Evolutionary conservation across 2,888 invertebrate species (phyloP).

Genomic region (Polia nebulosa): DNA sequence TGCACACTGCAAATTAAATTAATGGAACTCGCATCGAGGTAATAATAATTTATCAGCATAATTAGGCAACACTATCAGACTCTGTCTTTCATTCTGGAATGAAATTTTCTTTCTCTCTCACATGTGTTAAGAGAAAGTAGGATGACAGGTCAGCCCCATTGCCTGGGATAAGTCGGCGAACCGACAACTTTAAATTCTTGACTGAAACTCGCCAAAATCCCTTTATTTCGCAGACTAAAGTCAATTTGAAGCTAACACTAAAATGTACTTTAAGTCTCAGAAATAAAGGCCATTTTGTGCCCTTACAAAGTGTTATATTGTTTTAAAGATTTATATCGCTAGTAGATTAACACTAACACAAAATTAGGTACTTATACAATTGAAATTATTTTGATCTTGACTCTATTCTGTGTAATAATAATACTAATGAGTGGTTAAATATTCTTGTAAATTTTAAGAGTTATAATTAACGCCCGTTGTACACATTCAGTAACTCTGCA

Average conservation of each 20-base stretch:
- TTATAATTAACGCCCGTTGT: conserved; percentile 84
- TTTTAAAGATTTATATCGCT: conserved; percentile 60
- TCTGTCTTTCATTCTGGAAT: conserved; percentile 32
- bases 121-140: conserved; percentile 47
- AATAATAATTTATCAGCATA: conserved; percentile 24
- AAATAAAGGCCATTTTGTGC: conserved; percentile 61
- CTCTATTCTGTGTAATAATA: conserved; percentile 66
- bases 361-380: conserved; percentile 66
- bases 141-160: conserved; percentile 40
- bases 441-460: conserved; percentile 80
- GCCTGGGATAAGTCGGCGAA: conserved; percentile 31
- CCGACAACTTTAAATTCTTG: conserved; percentile 52
- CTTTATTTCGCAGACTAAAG: conserved; percentile 52
- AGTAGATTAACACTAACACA: conserved; percentile 61
- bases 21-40: conserved; percentile 23
- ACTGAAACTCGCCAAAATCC: conserved; percentile 56
- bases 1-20: conserved; percentile 17
- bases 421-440: conserved; percentile 69
- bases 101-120: conserved; percentile 33
- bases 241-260: conserved; percentile 38
- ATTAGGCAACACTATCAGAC: conserved; percentile 31
- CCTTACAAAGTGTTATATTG: conserved; percentile 59
- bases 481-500: conserved; percentile 87
- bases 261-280: conserved; percentile 33
- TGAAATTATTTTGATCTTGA: conserved; percentile 68